Evolutionary conservation across 2,113 vertebrate species (phyloP).

Genomic region (Planiliza haematocheilus): DNA sequence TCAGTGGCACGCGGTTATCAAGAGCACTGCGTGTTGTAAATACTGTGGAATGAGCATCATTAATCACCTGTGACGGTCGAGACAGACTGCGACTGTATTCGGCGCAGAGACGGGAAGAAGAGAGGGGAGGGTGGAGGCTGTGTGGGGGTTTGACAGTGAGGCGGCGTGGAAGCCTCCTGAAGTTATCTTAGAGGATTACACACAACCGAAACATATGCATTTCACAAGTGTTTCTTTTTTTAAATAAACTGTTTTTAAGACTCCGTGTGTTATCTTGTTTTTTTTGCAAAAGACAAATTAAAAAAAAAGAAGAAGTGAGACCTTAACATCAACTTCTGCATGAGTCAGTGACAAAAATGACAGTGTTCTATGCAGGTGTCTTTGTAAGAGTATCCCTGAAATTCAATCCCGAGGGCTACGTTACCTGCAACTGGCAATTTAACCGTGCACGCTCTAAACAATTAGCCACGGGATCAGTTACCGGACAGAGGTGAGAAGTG

Average conservation of each 20-base stretch:
- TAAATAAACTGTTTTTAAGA: slow-evolving; percentile 69
- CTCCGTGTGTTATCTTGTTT: neutral
- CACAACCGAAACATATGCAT: slow-evolving; percentile 23
- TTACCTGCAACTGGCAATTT: slow-evolving; percentile 61
- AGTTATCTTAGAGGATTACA: slow-evolving; percentile 15
- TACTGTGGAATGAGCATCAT: slow-evolving; percentile 2
- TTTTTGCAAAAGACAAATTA: no score
- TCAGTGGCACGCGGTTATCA: neutral
- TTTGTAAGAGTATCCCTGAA: slow-evolving; percentile 52
- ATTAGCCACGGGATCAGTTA: slow-evolving; percentile 64
- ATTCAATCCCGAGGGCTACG: slow-evolving; percentile 44
- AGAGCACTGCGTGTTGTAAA: slow-evolving; percentile 37
- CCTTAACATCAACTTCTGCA: neutral
- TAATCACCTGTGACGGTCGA: slow-evolving; percentile 18
- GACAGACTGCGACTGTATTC: slow-evolving; percentile 11
- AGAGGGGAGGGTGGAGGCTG: neutral
- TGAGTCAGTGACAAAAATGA: slow-evolving; percentile 39
- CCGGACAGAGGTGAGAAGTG: slow-evolving; percentile 65
- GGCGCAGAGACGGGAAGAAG: neutral
- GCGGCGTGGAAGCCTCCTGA: slow-evolving; percentile 3
- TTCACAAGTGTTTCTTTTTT: slow-evolving; percentile 29
- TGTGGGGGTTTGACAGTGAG: neutral
- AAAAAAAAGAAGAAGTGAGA: no score
- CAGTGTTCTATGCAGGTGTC: slow-evolving; percentile 8
- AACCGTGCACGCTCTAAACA: slow-evolving; percentile 46